Evolutionary conservation across 2,888 invertebrate species (phyloP).

Genomic region (Microchrysa polita): DNA sequence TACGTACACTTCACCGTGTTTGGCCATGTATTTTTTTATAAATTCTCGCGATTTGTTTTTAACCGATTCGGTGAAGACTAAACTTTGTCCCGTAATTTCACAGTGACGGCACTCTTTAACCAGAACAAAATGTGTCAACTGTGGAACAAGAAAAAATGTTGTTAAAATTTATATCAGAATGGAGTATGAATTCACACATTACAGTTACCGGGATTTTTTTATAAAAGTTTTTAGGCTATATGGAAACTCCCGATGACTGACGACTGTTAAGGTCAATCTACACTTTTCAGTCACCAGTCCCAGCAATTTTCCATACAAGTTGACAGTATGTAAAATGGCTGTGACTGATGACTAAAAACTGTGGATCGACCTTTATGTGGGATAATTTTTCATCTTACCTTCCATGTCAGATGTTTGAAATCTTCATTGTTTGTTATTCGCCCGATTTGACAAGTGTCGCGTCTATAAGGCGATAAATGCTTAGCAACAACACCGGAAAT

Average conservation of each 20-base stretch:
- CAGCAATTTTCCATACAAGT: no score
- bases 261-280: no score
- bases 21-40: conserved; percentile 95
- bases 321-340: no score
- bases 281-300: no score
- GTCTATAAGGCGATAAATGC: conserved; percentile 88
- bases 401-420: conserved; percentile 93
- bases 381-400: no score
- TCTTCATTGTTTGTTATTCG: conserved; percentile 89
- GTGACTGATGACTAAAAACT: no score
- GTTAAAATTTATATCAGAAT: not conserved
- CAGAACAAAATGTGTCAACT: conserved; percentile 96
- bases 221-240: conserved; percentile 21
- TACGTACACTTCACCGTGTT: conserved; percentile 75
- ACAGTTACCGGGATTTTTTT: not conserved
- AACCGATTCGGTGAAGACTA: conserved; percentile 67
- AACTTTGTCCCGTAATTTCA: conserved; percentile 67
- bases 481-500: conserved; percentile 86
- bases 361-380: no score
- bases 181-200: conserved; percentile 1
- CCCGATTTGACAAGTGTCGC: conserved; percentile 83
- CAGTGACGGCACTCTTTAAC: conserved; percentile 94
- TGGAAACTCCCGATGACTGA: not conserved
- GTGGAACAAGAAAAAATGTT: conserved; percentile 53
- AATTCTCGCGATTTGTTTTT: conserved; percentile 95